Conservation (phyloP, 1,140 invertebrate species). For the Panonychus citri region DNA sequence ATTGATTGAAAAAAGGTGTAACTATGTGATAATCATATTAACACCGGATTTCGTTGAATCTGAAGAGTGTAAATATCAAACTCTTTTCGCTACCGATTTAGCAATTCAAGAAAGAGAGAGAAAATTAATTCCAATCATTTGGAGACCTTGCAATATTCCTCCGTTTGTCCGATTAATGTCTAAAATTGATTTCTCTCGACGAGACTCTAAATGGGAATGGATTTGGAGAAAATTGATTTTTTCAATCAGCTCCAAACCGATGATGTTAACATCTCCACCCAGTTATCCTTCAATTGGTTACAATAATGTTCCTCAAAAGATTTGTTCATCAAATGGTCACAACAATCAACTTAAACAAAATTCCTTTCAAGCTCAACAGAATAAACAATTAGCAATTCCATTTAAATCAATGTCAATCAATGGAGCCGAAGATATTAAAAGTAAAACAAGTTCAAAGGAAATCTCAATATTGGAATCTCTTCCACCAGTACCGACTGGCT, state of each 20-base stretch:
- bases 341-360: neutral
- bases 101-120: conserved; percentile 8
- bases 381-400: too few species aligned
- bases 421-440: neutral
- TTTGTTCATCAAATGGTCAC: neutral
- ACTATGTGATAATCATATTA: conserved; percentile 21
- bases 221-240: conserved; percentile 21
- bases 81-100: conserved; percentile 20
- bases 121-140: conserved; percentile 22
- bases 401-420: neutral
- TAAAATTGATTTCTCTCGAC: conserved; percentile 22
- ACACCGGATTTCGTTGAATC: conserved; percentile 21
- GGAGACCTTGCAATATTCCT: conserved; percentile 19
- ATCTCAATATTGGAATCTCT: neutral
- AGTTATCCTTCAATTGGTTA: neutral
- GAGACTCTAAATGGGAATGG: conserved; percentile 19
- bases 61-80: conserved; percentile 23
- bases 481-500: neutral
- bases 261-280: neutral
- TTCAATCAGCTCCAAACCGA: conserved; percentile 14
- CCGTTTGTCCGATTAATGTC: conserved; percentile 20
- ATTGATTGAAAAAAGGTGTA: conserved; percentile 22
- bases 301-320: neutral
- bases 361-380: too few species aligned
- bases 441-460: neutral